Evolutionary conservation across 2,797 vertebrate genomes (phyloP), one percentile per base, ranked within the genome.

Genomic region (Champsocephalus gunnari): DNA sequence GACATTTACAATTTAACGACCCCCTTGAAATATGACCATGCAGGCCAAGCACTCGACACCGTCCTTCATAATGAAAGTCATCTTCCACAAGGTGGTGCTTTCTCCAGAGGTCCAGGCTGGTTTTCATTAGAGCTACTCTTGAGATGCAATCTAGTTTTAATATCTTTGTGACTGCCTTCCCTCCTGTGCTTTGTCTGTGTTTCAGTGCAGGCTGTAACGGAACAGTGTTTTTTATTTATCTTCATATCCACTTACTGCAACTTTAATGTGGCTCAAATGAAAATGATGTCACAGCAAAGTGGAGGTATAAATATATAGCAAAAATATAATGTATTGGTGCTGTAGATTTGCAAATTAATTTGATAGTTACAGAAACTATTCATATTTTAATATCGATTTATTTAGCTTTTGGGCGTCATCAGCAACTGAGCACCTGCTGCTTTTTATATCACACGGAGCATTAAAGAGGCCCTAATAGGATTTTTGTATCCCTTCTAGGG

Each of bases 11-110:
- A 17, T 10, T 48, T 32, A 60, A 45, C 58, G 43, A 54, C 45
- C 49, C 21, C 9, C 55, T 44, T 13, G 4, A 43, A 21, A 14
- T 9, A 44, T 61, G 10, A 43, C 13, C 44, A 48, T 9, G 2
- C 65, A 44, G 55, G 2, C 17, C 2, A 17, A 57, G 2, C 8
- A 1, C n/a, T 66, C 19, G 51, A 4, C 28, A 16, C 21, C 24
- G 9, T 6, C 1, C 24, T 13, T 34, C 17, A 24, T 64, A 43
- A 70, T 75, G 38, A 66, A 64, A 84, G 75, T 32, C n/a, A 56
- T 82, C 32, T 76, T 54, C 71, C 55, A 76, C 19, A 13, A 45
- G 3, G 41, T 71, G 38, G 62, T 4, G 47, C 51, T 48, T 34
- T 72, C 8, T 50, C 12, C 3, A 4, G 28, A 51, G 34, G 60